These are phyloP conservation scores for Dicrurus megarhynchus DNA, from an alignment of 2,113 vertebrate species.

Conservation along the genomic window DNA sequence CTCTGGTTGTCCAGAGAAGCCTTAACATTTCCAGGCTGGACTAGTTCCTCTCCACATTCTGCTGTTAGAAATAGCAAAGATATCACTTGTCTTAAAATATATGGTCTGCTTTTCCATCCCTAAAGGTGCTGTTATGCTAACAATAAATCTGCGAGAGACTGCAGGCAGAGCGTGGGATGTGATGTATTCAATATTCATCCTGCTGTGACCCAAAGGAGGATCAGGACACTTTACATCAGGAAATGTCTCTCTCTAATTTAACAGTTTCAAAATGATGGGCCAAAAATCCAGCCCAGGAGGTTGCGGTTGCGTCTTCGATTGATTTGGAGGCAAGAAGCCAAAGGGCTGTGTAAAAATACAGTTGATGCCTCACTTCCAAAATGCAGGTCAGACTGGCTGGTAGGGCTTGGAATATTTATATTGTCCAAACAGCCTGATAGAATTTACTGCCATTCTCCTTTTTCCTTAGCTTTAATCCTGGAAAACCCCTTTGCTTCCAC, in stretches of 20 bases:
- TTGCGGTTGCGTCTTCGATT: background rate
- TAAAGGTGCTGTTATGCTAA: constrained; percentile 59
- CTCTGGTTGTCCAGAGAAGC: constrained; percentile 2
- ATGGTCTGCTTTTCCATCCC: constrained; percentile 36
- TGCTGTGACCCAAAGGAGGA: constrained; percentile 35
- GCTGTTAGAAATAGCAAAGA: constrained; percentile 60
- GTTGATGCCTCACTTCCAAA: background rate
- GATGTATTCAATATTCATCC: constrained; percentile 56
- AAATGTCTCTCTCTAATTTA: constrained; percentile 26
- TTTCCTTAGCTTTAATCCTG: background rate
- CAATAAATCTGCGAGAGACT: constrained; percentile 49
- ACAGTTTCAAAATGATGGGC: background rate
- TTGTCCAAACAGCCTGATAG: background rate
- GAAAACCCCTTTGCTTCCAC: background rate
- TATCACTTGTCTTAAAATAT: constrained; percentile 64
- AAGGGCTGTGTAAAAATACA: background rate
- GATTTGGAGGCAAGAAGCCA: background rate
- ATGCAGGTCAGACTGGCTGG: background rate
- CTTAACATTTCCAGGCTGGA: constrained; percentile 31
- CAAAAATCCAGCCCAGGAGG: background rate
- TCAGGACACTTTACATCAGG: constrained; percentile 2
- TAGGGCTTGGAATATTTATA: background rate
- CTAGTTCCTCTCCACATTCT: background rate
- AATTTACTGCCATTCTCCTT: background rate
- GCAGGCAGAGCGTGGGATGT: constrained; percentile 25